phyloP scores from a whole-genome alignment of 2,797 vertebrate species.

The Tokudaia tokunoshimensis region DNA sequence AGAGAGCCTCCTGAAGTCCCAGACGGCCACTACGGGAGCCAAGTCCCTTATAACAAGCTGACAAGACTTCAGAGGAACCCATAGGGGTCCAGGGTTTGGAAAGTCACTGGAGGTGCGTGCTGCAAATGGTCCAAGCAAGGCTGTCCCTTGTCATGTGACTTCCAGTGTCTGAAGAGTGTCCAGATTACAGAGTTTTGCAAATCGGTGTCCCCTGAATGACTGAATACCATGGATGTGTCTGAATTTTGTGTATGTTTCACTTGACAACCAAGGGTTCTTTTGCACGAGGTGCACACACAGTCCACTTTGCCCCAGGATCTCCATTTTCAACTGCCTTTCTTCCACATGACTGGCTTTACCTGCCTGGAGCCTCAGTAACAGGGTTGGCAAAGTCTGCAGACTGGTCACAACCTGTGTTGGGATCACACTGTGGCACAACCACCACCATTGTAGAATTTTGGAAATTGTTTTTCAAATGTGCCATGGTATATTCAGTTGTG shows the following conservation, averaged over 20 bases:
- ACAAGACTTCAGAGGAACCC: background rate
- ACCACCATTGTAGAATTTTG: background rate
- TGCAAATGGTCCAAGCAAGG: background rate
- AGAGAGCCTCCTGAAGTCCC: background rate
- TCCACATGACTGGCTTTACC: background rate
- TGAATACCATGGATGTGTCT: accelerated
- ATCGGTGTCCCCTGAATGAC: background rate
- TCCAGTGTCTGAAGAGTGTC: accelerated
- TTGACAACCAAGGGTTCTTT: background rate
- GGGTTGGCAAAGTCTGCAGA: background rate
- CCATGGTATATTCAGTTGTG: background rate
- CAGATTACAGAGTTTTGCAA: background rate
- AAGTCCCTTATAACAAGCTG: background rate
- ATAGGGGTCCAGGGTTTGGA: background rate
- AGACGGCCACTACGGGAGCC: background rate
- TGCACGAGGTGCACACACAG: accelerated
- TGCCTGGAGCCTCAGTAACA: background rate
- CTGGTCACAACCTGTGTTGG: background rate
- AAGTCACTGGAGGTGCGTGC: background rate
- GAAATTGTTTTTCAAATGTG: background rate
- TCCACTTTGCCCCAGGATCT: background rate
- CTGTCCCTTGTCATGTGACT: background rate
- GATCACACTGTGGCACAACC: background rate
- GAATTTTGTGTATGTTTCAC: background rate
- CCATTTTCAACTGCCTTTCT: background rate